phyloP scores from a whole-genome alignment of 2,113 vertebrate genomes.

The Callipepla californica region DNA sequence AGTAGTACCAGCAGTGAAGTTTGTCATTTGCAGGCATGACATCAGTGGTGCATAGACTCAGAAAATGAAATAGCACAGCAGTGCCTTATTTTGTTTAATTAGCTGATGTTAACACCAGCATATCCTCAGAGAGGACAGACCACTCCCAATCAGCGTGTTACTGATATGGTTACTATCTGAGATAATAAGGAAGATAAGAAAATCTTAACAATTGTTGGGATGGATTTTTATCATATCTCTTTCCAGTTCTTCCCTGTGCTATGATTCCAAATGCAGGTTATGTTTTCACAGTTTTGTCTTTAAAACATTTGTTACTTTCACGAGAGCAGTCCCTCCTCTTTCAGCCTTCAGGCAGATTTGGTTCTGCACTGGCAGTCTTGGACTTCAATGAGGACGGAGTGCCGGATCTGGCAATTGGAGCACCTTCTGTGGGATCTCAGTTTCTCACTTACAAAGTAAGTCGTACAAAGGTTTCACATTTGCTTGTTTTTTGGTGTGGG shows the following conservation, averaged over 20 bases:
- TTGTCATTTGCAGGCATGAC: neutral
- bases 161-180: neutral
- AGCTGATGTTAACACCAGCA: neutral
- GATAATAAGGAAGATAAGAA: neutral
- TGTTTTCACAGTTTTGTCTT: neutral
- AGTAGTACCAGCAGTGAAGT: neutral
- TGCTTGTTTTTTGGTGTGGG: too few relatives aligned
- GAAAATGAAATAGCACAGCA: neutral
- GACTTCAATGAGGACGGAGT: slow-evolving; percentile 81
- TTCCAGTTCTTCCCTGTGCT: neutral
- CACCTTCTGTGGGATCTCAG: slow-evolving; percentile 79
- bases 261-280: neutral
- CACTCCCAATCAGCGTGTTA: neutral
- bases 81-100: neutral
- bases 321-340: neutral
- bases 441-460: slow-evolving; percentile 80
- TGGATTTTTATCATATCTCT: neutral
- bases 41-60: neutral
- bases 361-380: slow-evolving; percentile 79
- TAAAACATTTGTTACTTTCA: neutral
- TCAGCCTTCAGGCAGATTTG: slow-evolving; percentile 82
- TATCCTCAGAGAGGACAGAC: neutral
- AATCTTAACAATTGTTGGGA: neutral
- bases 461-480: too few relatives aligned
- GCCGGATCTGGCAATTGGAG: slow-evolving; percentile 78